Evolutionary conservation across 2,113 vertebrate species (phyloP), one percentile per base, ranked within the genome.

Genomic region (Calonectris borealis): DNA sequence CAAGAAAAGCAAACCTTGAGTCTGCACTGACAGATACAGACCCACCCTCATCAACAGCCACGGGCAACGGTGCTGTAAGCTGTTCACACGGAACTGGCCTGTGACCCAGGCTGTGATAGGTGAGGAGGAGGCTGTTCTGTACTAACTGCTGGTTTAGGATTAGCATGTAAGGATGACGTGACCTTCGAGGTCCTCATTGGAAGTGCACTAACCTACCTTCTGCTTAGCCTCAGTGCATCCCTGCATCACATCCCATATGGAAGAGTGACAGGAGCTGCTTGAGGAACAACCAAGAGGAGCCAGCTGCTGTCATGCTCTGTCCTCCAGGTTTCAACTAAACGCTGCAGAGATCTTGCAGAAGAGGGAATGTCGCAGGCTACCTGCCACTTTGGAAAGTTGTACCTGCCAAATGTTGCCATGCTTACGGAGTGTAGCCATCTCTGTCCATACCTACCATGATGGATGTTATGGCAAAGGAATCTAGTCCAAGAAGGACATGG

Each of bases 351-450:
- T 44, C 42, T 19, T 10, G 11, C 38, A 60, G n/a, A 60, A 55
- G 29, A n/a, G 20, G 15, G 4, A 60, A 26, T 1, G 0, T 2
- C 3, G 34, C 52, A 84, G 13, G 0, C 6, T 24, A 34, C 20
- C 7, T 57, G 24, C 32, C 55, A 7, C 38, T 42, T 24, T 2
- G 13, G 16, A 0, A 10, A 80, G 42, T 3, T 14, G 10, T 6
- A 62, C 19, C 70, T 64, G 44, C 70, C 75, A 83, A 69, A 21
- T 3, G 7, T 36, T 84, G 82, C 68, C 36, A 20, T 0, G 0
- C 34, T 52, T 2, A 46, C 60, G 57, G 40, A 31, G n/a, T 6
- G 29, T 48, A 27, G 54, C 16, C 73, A 46, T 7, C 57, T 60
- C 91, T 68, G 25, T 58, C 76, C 48, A 9, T 1, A 40, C 15